phyloP scores from a whole-genome alignment of 2,888 invertebrate species.

The Brachypalpus laphriformis region DNA sequence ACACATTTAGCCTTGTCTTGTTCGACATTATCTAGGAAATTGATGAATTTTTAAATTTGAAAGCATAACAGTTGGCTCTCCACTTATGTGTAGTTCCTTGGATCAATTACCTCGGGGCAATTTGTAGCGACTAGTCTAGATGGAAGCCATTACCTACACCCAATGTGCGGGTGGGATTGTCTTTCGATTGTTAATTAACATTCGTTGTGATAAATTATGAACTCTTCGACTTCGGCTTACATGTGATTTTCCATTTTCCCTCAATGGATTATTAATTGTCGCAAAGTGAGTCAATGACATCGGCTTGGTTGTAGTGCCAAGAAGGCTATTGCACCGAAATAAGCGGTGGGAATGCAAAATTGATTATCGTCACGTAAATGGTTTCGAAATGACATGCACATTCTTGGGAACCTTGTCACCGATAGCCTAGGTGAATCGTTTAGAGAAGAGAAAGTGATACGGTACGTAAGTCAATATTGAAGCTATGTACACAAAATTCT shows the following conservation, averaged over 20 bases:
- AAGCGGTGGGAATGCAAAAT: background rate
- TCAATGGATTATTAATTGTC: conserved; percentile 64
- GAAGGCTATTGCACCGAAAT: background rate
- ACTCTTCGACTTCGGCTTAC: conserved; percentile 29
- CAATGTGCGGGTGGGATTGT: background rate
- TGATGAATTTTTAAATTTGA: conserved; percentile 26
- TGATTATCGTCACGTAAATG: background rate
- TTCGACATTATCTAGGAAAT: conserved; percentile 43
- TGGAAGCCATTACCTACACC: background rate
- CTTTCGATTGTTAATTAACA: conserved; percentile 58
- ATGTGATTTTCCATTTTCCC: conserved; percentile 55
- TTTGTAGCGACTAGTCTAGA: conserved; percentile 10
- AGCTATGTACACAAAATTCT: no score
- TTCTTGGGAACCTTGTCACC: background rate
- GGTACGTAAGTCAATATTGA: no score
- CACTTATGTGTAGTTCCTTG: background rate
- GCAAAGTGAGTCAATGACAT: conserved; percentile 59
- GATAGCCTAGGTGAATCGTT: background rate
- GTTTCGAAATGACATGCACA: background rate
- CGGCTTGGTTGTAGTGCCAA: background rate
- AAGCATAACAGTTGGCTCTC: background rate
- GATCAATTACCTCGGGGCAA: conserved; percentile 60
- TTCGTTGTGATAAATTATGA: conserved; percentile 66
- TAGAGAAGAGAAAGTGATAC: background rate
- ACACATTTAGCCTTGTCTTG: conserved; percentile 51